Percentiles rank a stretch among this genome's conserved stretches.
phyloP scores from a whole-genome alignment of 2,113 vertebrate species.

The Peromyscus leucopus region DNA sequence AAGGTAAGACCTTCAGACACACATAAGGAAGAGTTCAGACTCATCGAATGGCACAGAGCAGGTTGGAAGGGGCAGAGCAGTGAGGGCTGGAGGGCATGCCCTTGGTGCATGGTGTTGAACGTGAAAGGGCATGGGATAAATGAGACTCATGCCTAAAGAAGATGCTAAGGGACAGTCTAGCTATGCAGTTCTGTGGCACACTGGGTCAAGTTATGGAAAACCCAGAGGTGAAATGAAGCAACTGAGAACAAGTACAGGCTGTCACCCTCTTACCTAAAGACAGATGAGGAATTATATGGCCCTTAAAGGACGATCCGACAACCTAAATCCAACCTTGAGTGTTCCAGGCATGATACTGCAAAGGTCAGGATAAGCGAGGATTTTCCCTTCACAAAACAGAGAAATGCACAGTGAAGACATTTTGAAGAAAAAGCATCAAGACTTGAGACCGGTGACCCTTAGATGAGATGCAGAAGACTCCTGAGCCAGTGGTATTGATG shows the following conservation, averaged over 20 bases:
- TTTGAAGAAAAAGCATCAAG: background rate
- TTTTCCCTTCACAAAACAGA: rapidly evolving
- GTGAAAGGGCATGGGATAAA: background rate
- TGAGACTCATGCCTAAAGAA: rapidly evolving
- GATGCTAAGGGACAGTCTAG: no score
- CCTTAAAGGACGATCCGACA: background rate
- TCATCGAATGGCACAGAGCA: background rate
- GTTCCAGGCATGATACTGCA: no score
- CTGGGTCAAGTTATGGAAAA: background rate
- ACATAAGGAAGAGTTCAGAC: background rate
- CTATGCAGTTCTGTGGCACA: rapidly evolving
- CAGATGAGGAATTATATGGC: background rate
- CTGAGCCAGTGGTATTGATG: no score
- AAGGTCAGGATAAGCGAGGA: background rate
- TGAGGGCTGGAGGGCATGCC: background rate
- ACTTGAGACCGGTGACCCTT: background rate
- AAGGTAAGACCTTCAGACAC: background rate
- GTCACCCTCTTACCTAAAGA: background rate
- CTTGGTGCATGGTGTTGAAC: background rate
- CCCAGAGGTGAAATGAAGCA: background rate
- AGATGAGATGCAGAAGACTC: background rate
- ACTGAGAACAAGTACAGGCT: background rate
- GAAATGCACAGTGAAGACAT: background rate
- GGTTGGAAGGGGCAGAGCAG: background rate
- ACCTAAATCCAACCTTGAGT: background rate